phyloP scores from a whole-genome alignment of 2,888 invertebrate genomes.

The Drosophila tanythrix region DNA sequence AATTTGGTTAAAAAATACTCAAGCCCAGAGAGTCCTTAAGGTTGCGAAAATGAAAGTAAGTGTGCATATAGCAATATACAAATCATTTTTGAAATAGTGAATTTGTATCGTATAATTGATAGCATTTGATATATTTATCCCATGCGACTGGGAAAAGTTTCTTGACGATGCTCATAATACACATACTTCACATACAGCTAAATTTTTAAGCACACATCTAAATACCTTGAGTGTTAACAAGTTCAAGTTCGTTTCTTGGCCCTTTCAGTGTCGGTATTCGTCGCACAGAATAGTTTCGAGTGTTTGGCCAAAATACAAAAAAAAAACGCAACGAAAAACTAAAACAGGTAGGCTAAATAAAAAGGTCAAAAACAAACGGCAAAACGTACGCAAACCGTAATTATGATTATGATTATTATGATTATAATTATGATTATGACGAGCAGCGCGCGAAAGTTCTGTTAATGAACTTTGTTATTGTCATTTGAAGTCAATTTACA shows the following conservation, averaged over 20 bases:
- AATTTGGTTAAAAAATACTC: background rate
- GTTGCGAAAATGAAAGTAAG: too few species aligned
- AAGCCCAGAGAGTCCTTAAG: too few species aligned
- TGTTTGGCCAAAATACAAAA: background rate
- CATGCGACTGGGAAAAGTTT: background rate
- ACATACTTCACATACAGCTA: background rate
- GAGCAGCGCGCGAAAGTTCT: slow-evolving; percentile 57
- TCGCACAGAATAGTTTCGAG: slow-evolving; percentile 12
- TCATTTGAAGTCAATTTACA: slow-evolving; percentile 57
- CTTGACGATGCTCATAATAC: background rate
- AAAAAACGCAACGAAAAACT: background rate
- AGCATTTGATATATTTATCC: background rate
- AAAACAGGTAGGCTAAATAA: slow-evolving; percentile 25
- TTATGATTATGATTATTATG: slow-evolving; percentile 37
- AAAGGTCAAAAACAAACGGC: slow-evolving; percentile 54
- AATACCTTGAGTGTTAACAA: slow-evolving; percentile 25
- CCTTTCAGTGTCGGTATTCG: too few species aligned
- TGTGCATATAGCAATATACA: background rate
- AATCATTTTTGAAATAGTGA: background rate
- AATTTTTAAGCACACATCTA: background rate
- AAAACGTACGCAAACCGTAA: slow-evolving; percentile 47
- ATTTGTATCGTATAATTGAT: background rate
- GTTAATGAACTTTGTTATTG: slow-evolving; percentile 70
- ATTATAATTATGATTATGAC: slow-evolving; percentile 44
- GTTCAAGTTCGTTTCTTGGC: slow-evolving; percentile 57